Percentiles rank a stretch among this genome's conserved stretches.
Evolutionary conservation across 2,797 vertebrate species (phyloP).

Genomic region (Esox masquinongy): DNA sequence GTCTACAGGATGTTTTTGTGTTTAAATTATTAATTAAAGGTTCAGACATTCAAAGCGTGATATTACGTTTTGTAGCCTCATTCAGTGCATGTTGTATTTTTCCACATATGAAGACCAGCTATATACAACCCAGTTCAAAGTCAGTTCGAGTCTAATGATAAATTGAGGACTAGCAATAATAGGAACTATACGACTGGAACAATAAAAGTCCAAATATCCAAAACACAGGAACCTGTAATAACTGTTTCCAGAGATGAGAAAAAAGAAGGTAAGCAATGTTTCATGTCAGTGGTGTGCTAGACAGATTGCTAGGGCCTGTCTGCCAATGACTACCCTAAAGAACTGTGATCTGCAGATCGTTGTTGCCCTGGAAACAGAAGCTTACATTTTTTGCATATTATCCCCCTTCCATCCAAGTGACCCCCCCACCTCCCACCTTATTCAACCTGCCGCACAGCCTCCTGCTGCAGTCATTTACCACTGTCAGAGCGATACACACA

Average conservation of each 20-base stretch:
- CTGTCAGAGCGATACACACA: constrained; percentile 24
- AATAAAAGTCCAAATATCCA: not conserved
- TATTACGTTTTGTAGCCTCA: not conserved
- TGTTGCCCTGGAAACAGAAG: constrained; percentile 51
- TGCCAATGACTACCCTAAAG: constrained; percentile 12
- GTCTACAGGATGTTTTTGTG: not conserved
- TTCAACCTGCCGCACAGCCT: constrained; percentile 29
- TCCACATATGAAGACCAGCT: not conserved
- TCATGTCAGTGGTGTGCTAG: not conserved
- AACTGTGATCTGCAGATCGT: constrained; percentile 38
- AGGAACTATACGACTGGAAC: too few relatives aligned
- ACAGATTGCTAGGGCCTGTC: constrained; percentile 20
- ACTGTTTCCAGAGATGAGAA: not conserved
- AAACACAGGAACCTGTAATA: not conserved
- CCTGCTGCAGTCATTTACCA: constrained; percentile 48
- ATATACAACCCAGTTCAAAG: not conserved
- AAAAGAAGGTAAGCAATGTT: not conserved
- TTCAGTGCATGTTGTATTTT: not conserved
- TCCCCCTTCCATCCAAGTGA: constrained; percentile 15
- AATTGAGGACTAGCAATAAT: not conserved
- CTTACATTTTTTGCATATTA: constrained; percentile 35
- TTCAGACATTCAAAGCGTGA: not conserved
- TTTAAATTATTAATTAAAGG: not conserved
- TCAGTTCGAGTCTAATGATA: not conserved
- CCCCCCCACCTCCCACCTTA: constrained; percentile 8